Evolutionary conservation across 2,113 vertebrate species (phyloP).

Genomic region (Rhabdomys dilectus): DNA sequence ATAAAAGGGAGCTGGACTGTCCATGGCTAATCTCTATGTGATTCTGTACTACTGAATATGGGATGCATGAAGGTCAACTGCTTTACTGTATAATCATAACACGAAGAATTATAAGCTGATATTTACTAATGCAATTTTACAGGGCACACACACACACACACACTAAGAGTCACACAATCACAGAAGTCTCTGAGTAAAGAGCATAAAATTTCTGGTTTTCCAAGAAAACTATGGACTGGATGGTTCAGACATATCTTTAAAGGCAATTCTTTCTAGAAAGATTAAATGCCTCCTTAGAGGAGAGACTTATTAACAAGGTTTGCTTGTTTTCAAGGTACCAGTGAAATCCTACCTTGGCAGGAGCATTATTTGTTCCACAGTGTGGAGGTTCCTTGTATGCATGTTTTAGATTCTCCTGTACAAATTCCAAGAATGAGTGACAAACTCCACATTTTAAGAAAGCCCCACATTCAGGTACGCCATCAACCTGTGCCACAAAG

Average conservation of each 20-base stretch:
- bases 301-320: not conserved
- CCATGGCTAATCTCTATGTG: constrained; percentile 5
- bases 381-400: not conserved
- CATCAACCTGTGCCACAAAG: not conserved
- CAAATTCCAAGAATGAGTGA: not conserved
- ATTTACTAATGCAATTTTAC: not conserved
- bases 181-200: not conserved
- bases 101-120: not conserved
- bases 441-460: not conserved
- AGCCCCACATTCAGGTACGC: not conserved
- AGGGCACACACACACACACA: fast-evolving
- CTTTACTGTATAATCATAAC: not conserved
- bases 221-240: not conserved
- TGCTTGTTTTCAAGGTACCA: not conserved
- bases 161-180: not conserved
- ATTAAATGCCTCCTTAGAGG: not conserved
- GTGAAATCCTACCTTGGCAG: not conserved
- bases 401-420: not conserved
- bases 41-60: not conserved
- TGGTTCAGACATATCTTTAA: not conserved
- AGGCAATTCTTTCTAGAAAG: not conserved
- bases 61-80: not conserved
- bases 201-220: not conserved
- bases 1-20: not conserved
- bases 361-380: not conserved